Evolutionary conservation across 2,888 invertebrate species (phyloP), one percentile per base, ranked within the genome.

Genomic region (Argyresthia albistria): DNA sequence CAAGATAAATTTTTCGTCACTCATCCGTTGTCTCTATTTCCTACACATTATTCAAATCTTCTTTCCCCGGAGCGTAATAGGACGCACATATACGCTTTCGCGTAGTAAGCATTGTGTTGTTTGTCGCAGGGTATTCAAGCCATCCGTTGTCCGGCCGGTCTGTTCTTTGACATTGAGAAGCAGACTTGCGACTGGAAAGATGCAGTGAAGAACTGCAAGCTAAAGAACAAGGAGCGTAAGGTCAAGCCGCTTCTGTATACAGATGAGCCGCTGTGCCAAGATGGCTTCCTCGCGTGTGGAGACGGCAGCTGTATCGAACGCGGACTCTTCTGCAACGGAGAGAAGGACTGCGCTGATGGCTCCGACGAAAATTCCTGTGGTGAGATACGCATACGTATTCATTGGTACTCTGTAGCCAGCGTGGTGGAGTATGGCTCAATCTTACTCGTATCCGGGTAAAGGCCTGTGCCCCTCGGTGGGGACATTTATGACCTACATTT

Each of bases 141-240:
- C 35, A 95, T 97, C 70, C 92, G 96, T 78, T 97, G 97, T 74
- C 97, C 97, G 45, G 95, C 97, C 53, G 96, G 97, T 80, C 88
- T 97, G 64, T 96, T 90, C 83, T 97, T 97, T 83, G 97, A 97
- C 77, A 96, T 97, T 70, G 97, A 97, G 75, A 96, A 96, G 78
- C 97, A 97, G 82, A 97, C 97, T 2, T 97, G 97, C 71, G 96
- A 97, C 75, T 97, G 97, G 97, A 97, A 95, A 76, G 95, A 93
- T 59, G 91, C 96, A 2, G 97, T 97, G n/a, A 95, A 95, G 78
- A 97, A 96, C 81, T 97, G 97, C 88, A 95, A 95, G 71, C 74
- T 93, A 65, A 96, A 96, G 89, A 95, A 93, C 80, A 96, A 96
- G 76, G 96, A 95, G 73, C 92, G 95, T 59, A 95, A 95, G 77